Percentiles rank a stretch among this genome's conserved stretches.
Conservation (phyloP, 2,113 vertebrate genomes). For the Sorex fumeus region DNA sequence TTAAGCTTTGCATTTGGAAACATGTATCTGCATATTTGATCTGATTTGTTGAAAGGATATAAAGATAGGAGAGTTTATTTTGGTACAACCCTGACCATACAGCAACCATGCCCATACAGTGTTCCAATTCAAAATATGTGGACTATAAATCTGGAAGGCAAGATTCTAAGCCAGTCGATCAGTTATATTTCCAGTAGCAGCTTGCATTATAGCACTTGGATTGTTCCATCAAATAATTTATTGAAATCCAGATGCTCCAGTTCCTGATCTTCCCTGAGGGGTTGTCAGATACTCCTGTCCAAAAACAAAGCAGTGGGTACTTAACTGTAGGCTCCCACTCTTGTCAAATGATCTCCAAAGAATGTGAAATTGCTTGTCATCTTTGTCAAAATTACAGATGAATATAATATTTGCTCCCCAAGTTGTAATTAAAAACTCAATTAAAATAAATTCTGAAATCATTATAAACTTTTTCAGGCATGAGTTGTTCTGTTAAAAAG, state of each 20-base stretch:
- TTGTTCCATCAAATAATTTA: slow-evolving; percentile 49
- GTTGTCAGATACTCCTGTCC: slow-evolving; percentile 54
- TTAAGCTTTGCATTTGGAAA: background rate
- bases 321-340: slow-evolving; percentile 17
- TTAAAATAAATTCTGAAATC: slow-evolving; percentile 78
- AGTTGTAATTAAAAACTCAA: slow-evolving; percentile 81
- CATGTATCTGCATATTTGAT: background rate
- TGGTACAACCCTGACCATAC: background rate
- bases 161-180: slow-evolving; percentile 26
- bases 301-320: slow-evolving; percentile 26
- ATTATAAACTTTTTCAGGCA: slow-evolving; percentile 74
- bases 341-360: slow-evolving; percentile 72
- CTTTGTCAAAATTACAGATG: slow-evolving; percentile 65
- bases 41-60: background rate
- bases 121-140: background rate
- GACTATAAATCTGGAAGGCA: background rate
- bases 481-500: slow-evolving; percentile 29
- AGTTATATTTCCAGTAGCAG: slow-evolving; percentile 14
- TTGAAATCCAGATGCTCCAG: slow-evolving; percentile 66
- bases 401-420: slow-evolving; percentile 68
- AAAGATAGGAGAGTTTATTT: background rate
- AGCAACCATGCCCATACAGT: background rate
- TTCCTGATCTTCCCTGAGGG: slow-evolving; percentile 23
- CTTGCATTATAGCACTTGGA: background rate
- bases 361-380: slow-evolving; percentile 74